A percentile compares a stretch with the other conserved stretches of the same genome.
Conservation (phyloP, 2,797 vertebrate genomes). For the Falco novaeseelandiae region DNA sequence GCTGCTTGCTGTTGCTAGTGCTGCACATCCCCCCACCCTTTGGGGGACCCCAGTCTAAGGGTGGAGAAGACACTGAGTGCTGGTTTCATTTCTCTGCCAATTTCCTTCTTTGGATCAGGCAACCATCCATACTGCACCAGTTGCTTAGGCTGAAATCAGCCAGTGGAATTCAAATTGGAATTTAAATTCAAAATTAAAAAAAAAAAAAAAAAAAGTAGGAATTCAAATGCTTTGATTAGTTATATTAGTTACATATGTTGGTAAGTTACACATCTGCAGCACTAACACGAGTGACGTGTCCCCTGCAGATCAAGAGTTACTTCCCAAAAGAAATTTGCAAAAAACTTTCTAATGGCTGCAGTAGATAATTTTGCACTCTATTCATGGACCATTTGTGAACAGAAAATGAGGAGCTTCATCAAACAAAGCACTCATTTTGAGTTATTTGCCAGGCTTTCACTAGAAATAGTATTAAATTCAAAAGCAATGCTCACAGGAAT, state of each 20-base stretch:
- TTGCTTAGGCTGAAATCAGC: neutral
- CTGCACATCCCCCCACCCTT: fast-evolving
- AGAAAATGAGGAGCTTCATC: neutral
- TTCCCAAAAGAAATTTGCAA: neutral
- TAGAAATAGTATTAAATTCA: neutral
- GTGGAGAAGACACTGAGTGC: neutral
- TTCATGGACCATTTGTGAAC: neutral
- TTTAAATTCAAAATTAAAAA: too few relatives aligned
- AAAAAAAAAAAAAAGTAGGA: too few relatives aligned
- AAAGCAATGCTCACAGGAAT: neutral
- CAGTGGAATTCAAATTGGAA: neutral
- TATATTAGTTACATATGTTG: neutral
- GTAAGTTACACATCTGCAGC: neutral
- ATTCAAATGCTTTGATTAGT: neutral
- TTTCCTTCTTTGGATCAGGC: neutral
- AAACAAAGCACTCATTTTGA: neutral
- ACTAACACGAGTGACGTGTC: neutral
- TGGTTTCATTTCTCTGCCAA: neutral
- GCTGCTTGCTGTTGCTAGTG: neutral
- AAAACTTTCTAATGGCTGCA: neutral
- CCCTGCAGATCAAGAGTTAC: neutral
- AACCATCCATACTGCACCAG: neutral
- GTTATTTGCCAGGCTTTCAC: neutral
- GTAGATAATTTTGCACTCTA: neutral
- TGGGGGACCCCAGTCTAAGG: neutral